Percentiles rank a stretch among this genome's conserved stretches.
Evolutionary conservation across 2,888 invertebrate species (phyloP).

Genomic region (Pachymerium ferrugineum): DNA sequence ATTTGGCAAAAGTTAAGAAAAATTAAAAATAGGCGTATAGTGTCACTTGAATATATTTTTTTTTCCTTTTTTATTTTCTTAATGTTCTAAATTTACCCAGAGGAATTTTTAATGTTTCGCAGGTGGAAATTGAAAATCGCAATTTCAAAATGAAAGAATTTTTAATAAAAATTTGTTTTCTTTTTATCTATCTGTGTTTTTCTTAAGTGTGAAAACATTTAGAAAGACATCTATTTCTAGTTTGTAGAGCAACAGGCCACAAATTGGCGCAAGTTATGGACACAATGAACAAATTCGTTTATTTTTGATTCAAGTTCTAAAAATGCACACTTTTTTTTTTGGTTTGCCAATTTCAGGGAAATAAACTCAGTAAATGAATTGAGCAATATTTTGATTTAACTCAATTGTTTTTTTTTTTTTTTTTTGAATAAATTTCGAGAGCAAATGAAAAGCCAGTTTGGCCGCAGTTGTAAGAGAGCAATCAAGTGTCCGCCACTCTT

Average conservation of each 20-base stretch:
- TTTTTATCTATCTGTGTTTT: no score
- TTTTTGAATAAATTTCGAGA: not conserved
- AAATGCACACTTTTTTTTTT: no score
- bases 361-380: no score
- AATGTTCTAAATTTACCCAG: no score
- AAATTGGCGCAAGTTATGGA: not conserved
- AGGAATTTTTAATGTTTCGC: no score
- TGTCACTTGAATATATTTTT: not conserved
- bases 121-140: no score
- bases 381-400: no score
- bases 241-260: not conserved
- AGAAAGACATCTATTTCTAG: not conserved
- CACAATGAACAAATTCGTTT: not conserved
- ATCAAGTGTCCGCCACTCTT: not conserved
- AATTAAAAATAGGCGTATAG: not conserved
- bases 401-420: no score
- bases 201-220: no score
- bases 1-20: conserved; percentile 2
- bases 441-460: conserved; percentile 2
- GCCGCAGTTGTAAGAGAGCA: not conserved
- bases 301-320: not conserved
- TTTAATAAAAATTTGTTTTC: not conserved
- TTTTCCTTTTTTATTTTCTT: no score
- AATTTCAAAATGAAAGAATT: not conserved
- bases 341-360: no score